Percentiles rank a stretch among this genome's conserved stretches.
Conservation (phyloP, 92 coral and sea anemone genomes). For the Epizoanthus scotinus region DNA sequence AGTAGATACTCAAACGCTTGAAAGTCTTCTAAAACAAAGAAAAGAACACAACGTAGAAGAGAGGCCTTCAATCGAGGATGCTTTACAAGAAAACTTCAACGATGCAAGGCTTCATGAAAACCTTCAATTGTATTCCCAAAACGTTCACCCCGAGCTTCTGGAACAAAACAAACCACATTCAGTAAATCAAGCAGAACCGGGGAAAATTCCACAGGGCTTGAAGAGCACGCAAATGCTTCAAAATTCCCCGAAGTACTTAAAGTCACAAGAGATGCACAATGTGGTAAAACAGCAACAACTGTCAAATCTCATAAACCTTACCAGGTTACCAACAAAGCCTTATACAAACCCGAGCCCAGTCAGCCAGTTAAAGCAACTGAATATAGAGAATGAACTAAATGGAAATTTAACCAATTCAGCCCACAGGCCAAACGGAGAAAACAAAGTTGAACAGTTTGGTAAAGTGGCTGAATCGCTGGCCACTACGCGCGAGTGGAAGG, state of each 20-base stretch:
- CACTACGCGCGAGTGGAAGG: constrained; percentile 5
- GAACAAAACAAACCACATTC: not conserved
- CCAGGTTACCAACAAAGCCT: not conserved
- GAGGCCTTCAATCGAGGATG: not conserved
- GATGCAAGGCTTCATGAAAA: constrained; percentile 31
- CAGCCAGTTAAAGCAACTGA: constrained; percentile 24
- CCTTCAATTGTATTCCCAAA: constrained; percentile 27
- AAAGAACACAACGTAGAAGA: not conserved
- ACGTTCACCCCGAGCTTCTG: not conserved
- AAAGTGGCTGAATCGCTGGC: not conserved
- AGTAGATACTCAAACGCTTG: constrained; percentile 30
- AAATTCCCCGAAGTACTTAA: not conserved
- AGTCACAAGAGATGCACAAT: not conserved
- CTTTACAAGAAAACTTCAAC: constrained; percentile 19
- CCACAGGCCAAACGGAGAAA: not conserved
- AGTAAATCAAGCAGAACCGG: not conserved
- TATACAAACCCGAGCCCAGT: not conserved
- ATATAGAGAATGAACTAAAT: constrained; percentile 15
- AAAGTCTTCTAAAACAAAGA: constrained; percentile 26
- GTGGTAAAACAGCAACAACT: not conserved
- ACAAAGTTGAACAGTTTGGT: not conserved
- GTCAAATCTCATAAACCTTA: not conserved
- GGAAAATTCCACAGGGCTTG: not conserved
- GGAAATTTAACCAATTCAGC: not conserved
- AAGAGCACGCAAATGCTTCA: not conserved